Conservation (phyloP, 2,888 invertebrate species). For the Sphinx pinastri region DNA sequence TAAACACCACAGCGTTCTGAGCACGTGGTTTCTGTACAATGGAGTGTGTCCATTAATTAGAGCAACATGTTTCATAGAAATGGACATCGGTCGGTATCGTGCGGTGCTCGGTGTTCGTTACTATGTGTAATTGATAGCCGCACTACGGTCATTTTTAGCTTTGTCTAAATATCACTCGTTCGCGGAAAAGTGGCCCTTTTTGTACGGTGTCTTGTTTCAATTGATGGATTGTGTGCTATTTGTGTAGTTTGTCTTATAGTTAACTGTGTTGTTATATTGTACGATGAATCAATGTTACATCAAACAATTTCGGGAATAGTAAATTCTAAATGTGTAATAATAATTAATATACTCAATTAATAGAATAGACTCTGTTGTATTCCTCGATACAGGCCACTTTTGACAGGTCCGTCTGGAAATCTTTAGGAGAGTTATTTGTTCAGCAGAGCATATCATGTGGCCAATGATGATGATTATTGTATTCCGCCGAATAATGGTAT, state of each 20-base stretch:
- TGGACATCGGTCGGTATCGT: conserved; percentile 63
- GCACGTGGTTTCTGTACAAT: conserved; percentile 61
- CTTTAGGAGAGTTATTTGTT: too few relatives aligned
- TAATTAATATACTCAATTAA: background rate
- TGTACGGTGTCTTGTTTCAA: conserved; percentile 35
- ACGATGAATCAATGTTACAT: background rate
- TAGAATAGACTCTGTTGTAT: background rate
- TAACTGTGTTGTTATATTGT: background rate
- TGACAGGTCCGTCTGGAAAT: too few relatives aligned
- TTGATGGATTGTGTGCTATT: conserved; percentile 29
- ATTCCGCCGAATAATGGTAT: too few relatives aligned
- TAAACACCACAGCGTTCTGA: conserved; percentile 39
- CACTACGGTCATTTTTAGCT: conserved; percentile 50
- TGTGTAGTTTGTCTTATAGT: background rate
- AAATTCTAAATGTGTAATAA: background rate
- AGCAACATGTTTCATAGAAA: conserved; percentile 75
- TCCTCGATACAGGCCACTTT: too few relatives aligned
- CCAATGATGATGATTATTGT: too few relatives aligned
- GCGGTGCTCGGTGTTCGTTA: conserved; percentile 39
- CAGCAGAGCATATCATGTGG: too few relatives aligned
- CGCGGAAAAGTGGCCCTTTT: conserved; percentile 39
- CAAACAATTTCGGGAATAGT: background rate
- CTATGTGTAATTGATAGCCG: conserved; percentile 56
- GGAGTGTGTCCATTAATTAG: conserved; percentile 76
- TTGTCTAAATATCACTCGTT: conserved; percentile 46